phyloP scores from a whole-genome alignment of 2,797 vertebrate genomes.

The Pteronotus mesoamericanus region DNA sequence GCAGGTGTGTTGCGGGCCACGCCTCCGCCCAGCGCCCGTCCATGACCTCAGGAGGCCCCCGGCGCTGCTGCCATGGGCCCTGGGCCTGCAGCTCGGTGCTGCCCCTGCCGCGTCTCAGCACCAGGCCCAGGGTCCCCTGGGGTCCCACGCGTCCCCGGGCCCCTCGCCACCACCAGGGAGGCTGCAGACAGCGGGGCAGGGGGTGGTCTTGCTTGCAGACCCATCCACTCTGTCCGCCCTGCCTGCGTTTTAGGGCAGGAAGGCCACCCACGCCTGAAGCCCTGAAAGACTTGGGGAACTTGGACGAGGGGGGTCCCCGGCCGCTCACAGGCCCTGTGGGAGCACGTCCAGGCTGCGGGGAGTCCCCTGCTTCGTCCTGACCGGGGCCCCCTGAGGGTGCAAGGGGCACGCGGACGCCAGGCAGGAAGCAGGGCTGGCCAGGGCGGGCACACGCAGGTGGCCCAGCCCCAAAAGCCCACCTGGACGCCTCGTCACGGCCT shows the following conservation, averaged over 20 bases:
- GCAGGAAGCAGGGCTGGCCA: neutral
- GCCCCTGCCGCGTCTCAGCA: rapidly evolving
- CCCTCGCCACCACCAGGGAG: neutral
- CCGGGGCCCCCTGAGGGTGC: rapidly evolving
- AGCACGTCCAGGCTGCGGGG: rapidly evolving
- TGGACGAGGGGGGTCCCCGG: neutral
- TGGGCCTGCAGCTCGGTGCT: rapidly evolving
- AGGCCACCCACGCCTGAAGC: rapidly evolving
- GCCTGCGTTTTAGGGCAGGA: neutral
- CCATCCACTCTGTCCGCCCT: rapidly evolving
- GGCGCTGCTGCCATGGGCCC: neutral
- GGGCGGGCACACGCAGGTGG: rapidly evolving
- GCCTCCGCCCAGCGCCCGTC: neutral
- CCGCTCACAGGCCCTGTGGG: rapidly evolving
- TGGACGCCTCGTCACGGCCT: neutral
- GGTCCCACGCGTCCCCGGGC: rapidly evolving
- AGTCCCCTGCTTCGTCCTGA: rapidly evolving
- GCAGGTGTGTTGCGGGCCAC: neutral
- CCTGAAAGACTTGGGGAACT: neutral
- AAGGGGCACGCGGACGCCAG: rapidly evolving
- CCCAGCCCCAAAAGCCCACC: too few relatives aligned
- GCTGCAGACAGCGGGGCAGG: rapidly evolving
- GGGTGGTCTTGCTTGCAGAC: rapidly evolving
- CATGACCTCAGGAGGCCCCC: too few relatives aligned
- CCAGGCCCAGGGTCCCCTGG: neutral